Evolutionary conservation across 2,797 vertebrate species (phyloP).

Genomic region (Hydrophis major): DNA sequence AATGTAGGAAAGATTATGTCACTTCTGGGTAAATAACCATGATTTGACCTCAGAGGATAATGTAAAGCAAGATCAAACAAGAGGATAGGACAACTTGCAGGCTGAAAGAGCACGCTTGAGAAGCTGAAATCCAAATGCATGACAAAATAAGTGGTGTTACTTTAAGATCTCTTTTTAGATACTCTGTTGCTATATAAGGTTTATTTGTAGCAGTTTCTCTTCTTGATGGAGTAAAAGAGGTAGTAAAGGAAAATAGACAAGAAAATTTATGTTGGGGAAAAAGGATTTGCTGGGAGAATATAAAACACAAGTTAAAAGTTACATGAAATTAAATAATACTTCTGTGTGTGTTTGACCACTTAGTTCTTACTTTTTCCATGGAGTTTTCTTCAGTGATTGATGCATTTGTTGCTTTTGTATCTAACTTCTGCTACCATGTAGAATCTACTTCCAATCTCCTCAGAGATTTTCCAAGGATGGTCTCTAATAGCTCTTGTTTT

Average conservation of each 20-base stretch:
- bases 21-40: not conserved
- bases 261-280: not conserved
- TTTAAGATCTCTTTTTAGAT: not conserved
- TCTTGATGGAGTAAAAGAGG: not conserved
- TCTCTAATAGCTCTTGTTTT: not conserved
- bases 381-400: not conserved
- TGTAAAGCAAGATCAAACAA: not conserved
- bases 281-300: not conserved
- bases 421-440: not conserved
- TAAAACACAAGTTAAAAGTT: not conserved
- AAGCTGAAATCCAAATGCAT: not conserved
- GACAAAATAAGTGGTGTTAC: not conserved
- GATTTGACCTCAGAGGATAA: not conserved
- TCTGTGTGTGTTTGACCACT: not conserved
- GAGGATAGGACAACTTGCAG: not conserved
- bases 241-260: not conserved
- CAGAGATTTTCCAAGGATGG: not conserved
- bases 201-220: not conserved
- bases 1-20: not conserved
- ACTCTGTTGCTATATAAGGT: not conserved
- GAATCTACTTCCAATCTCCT: not conserved
- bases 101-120: not conserved
- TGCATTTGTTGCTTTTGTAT: not conserved
- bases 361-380: not conserved
- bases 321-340: not conserved